Conservation (phyloP, 2,113 vertebrate genomes). For the Hyperoodon ampullatus region DNA sequence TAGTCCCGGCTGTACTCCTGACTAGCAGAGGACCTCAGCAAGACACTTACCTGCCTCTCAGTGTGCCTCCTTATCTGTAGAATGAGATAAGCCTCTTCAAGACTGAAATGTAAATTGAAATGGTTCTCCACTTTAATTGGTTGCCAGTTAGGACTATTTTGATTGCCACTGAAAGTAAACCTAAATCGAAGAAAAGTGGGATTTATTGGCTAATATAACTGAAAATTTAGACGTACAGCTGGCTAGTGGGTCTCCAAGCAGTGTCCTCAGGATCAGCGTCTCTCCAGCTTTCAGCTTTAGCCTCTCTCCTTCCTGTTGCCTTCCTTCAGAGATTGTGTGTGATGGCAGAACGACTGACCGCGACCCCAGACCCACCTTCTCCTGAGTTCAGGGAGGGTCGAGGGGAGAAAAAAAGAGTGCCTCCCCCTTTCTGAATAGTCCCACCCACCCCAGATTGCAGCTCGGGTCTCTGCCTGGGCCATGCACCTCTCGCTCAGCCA, state of each 20-base stretch:
- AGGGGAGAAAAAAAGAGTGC: background rate
- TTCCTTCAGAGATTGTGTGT: fast-evolving
- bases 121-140: background rate
- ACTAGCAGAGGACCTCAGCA: background rate
- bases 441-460: background rate
- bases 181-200: background rate
- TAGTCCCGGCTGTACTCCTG: background rate
- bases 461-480: background rate
- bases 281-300: background rate
- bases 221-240: background rate
- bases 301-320: background rate
- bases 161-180: slow-evolving; percentile 9
- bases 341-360: background rate
- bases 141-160: background rate
- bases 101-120: background rate
- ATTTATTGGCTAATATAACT: background rate
- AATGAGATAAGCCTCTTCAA: background rate
- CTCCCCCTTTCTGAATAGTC: background rate
- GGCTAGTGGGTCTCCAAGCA: background rate
- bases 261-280: background rate
- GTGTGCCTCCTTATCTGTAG: background rate
- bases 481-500: background rate
- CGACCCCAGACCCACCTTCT: background rate
- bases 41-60: too few species aligned
- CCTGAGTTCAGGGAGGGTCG: background rate